Evolutionary conservation across 2,888 invertebrate genomes (phyloP).

Genomic region (Ennomos fuscantarius): DNA sequence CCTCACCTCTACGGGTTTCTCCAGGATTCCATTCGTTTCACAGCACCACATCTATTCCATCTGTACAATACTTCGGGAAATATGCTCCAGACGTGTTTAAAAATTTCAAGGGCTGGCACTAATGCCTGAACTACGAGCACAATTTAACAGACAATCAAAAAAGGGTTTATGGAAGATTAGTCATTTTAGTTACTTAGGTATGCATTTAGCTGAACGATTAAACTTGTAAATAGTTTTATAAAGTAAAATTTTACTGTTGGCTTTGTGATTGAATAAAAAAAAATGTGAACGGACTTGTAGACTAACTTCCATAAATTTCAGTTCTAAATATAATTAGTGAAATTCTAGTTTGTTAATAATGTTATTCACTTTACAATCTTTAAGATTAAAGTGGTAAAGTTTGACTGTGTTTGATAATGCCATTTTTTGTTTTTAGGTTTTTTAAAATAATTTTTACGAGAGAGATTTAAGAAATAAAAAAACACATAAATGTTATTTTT

Average conservation of each 20-base stretch:
- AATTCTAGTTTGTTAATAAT: constrained; percentile 30
- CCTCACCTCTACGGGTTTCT: not conserved
- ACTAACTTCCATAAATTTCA: not conserved
- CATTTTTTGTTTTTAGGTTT: constrained; percentile 31
- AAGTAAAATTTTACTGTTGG: too few species aligned
- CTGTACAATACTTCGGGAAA: constrained; percentile 31
- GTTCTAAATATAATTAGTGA: constrained; percentile 3
- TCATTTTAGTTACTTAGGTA: too few species aligned
- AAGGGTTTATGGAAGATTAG: too few species aligned
- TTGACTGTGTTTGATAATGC: constrained; percentile 23
- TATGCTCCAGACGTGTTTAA: constrained; percentile 25
- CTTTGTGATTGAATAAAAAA: too few species aligned
- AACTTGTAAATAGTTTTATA: too few species aligned
- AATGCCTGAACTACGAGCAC: not conserved
- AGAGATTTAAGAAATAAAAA: not conserved
- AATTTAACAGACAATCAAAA: too few species aligned
- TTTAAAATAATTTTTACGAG: not conserved
- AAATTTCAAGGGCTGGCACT: constrained; percentile 6
- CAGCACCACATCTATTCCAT: constrained; percentile 10
- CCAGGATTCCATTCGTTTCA: constrained; percentile 15
- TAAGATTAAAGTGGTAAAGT: constrained; percentile 13
- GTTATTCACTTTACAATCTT: constrained; percentile 31
- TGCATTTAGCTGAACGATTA: too few species aligned
- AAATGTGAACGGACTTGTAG: too few species aligned
- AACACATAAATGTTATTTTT: not conserved